Evolutionary conservation across 2,888 invertebrate genomes (phyloP).

Genomic region (Caenorhabditis plicata): DNA sequence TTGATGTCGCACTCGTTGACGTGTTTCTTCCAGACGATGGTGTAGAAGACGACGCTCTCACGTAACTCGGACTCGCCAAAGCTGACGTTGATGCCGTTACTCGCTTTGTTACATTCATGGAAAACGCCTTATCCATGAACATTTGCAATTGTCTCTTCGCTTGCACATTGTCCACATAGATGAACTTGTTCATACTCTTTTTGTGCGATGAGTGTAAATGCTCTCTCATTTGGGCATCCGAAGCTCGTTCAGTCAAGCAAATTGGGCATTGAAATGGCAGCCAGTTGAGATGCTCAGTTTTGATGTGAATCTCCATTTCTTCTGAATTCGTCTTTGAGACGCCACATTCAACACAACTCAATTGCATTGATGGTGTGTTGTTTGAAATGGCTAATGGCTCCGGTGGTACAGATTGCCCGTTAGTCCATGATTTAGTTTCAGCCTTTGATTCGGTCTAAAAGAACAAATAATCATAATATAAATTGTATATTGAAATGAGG

Average conservation of each 20-base stretch:
- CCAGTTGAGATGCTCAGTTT: constrained; percentile 63
- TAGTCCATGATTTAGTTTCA: background rate
- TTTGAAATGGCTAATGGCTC: constrained; percentile 33
- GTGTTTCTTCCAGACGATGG: constrained; percentile 27
- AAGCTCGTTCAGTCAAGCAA: constrained; percentile 55
- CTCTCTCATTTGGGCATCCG: constrained; percentile 63
- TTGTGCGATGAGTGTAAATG: constrained; percentile 61
- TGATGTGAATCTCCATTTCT: constrained; percentile 60
- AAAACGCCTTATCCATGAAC: constrained; percentile 52
- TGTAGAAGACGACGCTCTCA: background rate
- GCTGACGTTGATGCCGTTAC: constrained; percentile 3
- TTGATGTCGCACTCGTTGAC: constrained; percentile 8
- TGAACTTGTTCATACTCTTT: constrained; percentile 57
- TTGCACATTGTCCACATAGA: constrained; percentile 60
- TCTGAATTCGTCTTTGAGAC: constrained; percentile 55
- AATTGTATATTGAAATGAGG: too few species aligned
- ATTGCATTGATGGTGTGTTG: constrained; percentile 44
- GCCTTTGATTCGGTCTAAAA: too few species aligned
- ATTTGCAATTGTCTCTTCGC: constrained; percentile 59
- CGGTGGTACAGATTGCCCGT: constrained; percentile 1
- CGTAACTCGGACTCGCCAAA: constrained; percentile 1
- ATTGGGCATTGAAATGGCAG: constrained; percentile 62
- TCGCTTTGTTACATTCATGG: constrained; percentile 19
- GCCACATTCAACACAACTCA: constrained; percentile 61
- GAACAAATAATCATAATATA: too few species aligned